phyloP scores from a whole-genome alignment of 2,797 vertebrate genomes.

The Paguma larvata region DNA sequence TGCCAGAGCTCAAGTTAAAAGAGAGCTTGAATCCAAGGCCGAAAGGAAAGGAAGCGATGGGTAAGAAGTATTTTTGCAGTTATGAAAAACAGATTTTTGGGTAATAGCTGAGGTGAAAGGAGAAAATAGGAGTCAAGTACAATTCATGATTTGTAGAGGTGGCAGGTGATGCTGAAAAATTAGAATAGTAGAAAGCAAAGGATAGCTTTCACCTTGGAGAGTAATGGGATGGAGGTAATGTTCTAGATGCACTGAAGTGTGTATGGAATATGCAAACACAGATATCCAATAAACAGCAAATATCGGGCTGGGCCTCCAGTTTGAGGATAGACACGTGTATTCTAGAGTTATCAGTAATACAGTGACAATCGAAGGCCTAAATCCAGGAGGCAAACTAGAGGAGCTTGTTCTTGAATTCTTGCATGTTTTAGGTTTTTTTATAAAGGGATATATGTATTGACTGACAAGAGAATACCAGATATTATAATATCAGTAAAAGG shows the following conservation, averaged over 20 bases:
- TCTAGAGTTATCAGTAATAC: background rate
- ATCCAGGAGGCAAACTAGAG: background rate
- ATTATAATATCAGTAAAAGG: conserved; percentile 17
- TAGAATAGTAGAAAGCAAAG: background rate
- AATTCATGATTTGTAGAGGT: background rate
- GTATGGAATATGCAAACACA: background rate
- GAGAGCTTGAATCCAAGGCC: background rate
- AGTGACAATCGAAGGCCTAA: background rate
- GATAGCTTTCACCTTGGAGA: background rate
- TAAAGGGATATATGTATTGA: background rate
- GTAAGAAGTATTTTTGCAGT: background rate
- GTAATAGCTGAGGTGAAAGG: background rate
- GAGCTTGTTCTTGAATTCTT: background rate
- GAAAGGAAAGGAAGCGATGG: background rate
- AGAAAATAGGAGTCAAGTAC: background rate
- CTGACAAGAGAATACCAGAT: background rate
- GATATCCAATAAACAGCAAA: background rate
- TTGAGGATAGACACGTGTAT: background rate
- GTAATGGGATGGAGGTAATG: background rate
- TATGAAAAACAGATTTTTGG: background rate
- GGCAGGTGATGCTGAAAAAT: background rate
- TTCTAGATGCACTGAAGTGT: background rate
- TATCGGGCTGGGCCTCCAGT: background rate
- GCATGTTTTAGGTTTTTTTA: background rate
- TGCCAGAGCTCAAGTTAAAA: background rate